phyloP scores from a whole-genome alignment of 2,888 invertebrate species.

The Carterocephalus palaemon region DNA sequence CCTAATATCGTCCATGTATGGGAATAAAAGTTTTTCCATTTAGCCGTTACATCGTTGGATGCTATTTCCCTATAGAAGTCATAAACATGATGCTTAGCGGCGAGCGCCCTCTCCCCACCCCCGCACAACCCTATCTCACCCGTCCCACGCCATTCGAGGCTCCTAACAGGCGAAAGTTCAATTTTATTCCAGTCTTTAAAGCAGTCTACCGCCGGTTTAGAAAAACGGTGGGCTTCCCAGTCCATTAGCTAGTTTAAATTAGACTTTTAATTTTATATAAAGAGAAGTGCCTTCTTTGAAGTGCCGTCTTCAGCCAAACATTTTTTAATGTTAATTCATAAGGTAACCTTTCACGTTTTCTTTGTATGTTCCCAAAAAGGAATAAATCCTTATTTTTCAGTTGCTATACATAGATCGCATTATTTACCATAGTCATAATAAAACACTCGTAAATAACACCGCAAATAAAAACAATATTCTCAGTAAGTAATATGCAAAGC shows the following conservation, averaged over 20 bases:
- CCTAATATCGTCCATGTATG: constrained; percentile 63
- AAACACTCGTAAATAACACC: constrained; percentile 6
- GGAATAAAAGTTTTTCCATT: constrained; percentile 74
- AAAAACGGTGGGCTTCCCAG: constrained; percentile 56
- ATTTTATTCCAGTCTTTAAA: constrained; percentile 54
- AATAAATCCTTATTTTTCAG: too few relatives aligned
- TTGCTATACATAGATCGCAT: too few relatives aligned
- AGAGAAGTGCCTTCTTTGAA: constrained; percentile 42
- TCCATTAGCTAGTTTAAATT: constrained; percentile 60
- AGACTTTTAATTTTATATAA: constrained; percentile 56
- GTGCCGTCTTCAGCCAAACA: constrained; percentile 27
- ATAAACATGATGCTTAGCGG: constrained; percentile 67
- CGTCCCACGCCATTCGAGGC: constrained; percentile 20
- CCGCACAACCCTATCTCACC: constrained; percentile 30
- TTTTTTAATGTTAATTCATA: too few relatives aligned
- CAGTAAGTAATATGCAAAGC: constrained; percentile 58
- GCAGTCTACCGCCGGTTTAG: constrained; percentile 37
- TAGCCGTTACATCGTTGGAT: constrained; percentile 54
- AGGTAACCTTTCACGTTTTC: neutral
- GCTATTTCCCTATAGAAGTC: constrained; percentile 77
- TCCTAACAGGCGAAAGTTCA: constrained; percentile 42
- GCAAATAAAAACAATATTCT: constrained; percentile 48
- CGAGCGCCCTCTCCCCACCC: constrained; percentile 34
- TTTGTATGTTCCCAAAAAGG: neutral
- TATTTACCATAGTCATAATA: too few relatives aligned